Conservation (phyloP, 2,888 invertebrate species). For the Eristalinus aeneus region DNA sequence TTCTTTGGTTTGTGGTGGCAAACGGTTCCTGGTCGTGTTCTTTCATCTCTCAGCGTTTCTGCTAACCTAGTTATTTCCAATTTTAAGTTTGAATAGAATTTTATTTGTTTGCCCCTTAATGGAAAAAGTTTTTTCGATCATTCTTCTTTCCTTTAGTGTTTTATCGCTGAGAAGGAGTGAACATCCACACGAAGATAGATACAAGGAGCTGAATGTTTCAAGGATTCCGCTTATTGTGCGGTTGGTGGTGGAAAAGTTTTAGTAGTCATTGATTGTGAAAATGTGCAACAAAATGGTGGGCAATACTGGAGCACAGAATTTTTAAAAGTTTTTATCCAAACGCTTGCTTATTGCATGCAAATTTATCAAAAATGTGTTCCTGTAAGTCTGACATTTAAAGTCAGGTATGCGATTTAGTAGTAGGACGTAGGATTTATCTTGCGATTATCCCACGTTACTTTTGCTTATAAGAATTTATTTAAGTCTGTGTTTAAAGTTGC, state of each 20-base stretch:
- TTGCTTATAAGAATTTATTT: too few relatives aligned
- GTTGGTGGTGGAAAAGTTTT: background rate
- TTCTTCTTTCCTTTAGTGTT: background rate
- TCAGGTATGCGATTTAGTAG: too few relatives aligned
- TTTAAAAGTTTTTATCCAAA: background rate
- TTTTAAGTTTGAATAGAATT: constrained; percentile 60
- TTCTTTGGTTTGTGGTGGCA: background rate
- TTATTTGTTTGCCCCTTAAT: constrained; percentile 52
- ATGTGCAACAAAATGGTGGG: background rate
- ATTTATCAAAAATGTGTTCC: too few relatives aligned
- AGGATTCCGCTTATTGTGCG: too few relatives aligned
- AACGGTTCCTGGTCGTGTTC: background rate
- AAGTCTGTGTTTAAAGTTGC: too few relatives aligned
- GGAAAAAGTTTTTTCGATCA: constrained; percentile 45
- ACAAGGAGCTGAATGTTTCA: background rate
- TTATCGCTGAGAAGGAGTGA: too few relatives aligned
- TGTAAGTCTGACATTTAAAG: too few relatives aligned
- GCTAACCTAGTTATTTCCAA: constrained; percentile 48
- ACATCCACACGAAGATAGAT: too few relatives aligned
- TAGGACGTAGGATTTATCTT: too few relatives aligned
- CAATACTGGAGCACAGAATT: background rate
- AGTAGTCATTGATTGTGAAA: background rate
- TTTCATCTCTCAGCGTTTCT: background rate
- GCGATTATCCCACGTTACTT: too few relatives aligned
- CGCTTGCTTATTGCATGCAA: too few relatives aligned